These are phyloP conservation scores for Troides helena DNA, from an alignment of 2,888 invertebrate species.

Conservation along the genomic window DNA sequence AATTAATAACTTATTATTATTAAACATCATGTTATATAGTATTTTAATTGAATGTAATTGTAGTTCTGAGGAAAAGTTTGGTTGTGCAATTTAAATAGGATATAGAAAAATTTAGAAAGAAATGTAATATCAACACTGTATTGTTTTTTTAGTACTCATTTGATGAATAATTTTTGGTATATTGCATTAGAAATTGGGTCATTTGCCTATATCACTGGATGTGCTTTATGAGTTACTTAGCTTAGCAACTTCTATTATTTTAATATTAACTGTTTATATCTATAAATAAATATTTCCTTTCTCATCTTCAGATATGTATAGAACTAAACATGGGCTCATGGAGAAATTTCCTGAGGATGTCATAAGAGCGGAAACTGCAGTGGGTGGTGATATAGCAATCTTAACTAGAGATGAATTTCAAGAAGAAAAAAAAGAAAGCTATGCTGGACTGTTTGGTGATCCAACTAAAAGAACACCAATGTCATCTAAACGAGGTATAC, in stretches of 20 bases:
- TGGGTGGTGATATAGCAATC: conserved; percentile 86
- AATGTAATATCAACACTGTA: too few species aligned
- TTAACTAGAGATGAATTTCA: conserved; percentile 80
- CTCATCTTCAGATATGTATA: conserved; percentile 78
- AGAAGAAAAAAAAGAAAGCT: conserved; percentile 69
- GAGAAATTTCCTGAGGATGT: conserved; percentile 90
- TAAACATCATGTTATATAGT: too few species aligned
- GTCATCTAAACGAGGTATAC: conserved; percentile 57
- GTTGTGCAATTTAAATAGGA: too few species aligned
- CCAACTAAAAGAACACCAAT: conserved; percentile 54
- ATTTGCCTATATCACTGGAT: neutral
- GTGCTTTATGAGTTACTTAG: neutral
- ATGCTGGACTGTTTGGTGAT: conserved; percentile 70
- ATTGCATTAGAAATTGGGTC: neutral
- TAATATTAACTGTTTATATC: neutral
- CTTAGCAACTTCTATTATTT: neutral
- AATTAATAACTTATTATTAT: too few species aligned
- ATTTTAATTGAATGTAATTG: too few species aligned
- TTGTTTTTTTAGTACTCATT: too few species aligned
- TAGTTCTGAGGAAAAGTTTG: too few species aligned
- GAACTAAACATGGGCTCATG: conserved; percentile 83
- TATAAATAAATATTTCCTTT: neutral
- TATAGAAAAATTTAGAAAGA: too few species aligned
- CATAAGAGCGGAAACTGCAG: conserved; percentile 85
- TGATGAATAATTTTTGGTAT: neutral